These are phyloP conservation scores for Odontamblyopus rebecca DNA, from an alignment of 2,797 vertebrate genomes.

Conservation along the genomic window DNA sequence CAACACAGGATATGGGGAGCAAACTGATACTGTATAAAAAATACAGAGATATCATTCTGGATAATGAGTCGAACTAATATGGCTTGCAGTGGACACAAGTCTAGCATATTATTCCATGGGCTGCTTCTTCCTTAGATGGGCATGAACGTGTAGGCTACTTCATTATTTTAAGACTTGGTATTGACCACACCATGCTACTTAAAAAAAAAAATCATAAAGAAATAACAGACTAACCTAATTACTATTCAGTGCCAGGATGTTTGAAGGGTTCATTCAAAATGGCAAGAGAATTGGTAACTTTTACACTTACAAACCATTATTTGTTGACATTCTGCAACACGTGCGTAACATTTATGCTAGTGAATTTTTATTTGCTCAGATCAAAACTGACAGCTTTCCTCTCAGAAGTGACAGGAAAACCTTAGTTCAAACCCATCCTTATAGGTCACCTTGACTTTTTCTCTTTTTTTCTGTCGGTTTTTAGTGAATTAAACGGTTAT, in stretches of 20 bases:
- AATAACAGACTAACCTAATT: background rate
- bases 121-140: no score
- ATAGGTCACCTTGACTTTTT: conserved; percentile 49
- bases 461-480: conserved; percentile 16
- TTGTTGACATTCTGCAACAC: background rate
- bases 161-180: no score
- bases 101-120: no score
- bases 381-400: background rate
- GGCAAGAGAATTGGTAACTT: background rate
- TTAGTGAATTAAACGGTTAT: conserved; percentile 34
- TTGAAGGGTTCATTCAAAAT: background rate
- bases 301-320: background rate
- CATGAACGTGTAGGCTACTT: no score
- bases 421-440: conserved; percentile 33
- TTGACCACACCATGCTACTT: background rate
- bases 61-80: no score
- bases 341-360: background rate
- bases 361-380: background rate
- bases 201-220: background rate
- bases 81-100: no score
- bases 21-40: no score
- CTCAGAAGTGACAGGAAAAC: conserved; percentile 3
- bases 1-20: no score
- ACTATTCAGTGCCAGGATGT: background rate
- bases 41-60: no score